Percentiles rank a stretch among this genome's conserved stretches.
Conservation (phyloP, 64 coral and sea anemone species). For the Montipora efflorescens region DNA sequence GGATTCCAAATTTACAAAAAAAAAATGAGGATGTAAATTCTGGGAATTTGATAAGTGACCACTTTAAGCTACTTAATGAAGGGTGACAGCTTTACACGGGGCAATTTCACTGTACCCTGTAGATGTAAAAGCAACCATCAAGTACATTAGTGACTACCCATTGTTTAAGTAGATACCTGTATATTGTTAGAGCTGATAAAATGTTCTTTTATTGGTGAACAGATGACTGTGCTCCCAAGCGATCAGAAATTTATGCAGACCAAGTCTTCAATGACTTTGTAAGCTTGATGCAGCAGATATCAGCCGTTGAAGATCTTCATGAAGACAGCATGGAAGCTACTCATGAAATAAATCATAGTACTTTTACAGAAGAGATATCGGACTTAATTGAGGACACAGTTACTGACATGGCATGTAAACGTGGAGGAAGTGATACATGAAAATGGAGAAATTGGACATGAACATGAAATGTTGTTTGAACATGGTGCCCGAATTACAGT, state of each 20-base stretch:
- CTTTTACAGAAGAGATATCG: conserved; percentile 31
- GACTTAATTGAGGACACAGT: conserved; percentile 19
- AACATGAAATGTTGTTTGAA: conserved; percentile 47
- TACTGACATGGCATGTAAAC: background rate
- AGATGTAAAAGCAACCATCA: too few relatives aligned
- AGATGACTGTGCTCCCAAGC: background rate
- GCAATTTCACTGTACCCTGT: too few relatives aligned
- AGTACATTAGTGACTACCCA: too few relatives aligned
- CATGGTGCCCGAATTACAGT: conserved; percentile 46
- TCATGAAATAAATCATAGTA: background rate
- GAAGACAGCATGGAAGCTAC: background rate
- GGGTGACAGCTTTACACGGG: too few relatives aligned
- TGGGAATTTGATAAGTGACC: too few relatives aligned
- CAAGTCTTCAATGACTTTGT: conserved; percentile 9
- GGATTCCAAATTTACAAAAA: too few relatives aligned
- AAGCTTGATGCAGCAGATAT: conserved; percentile 1
- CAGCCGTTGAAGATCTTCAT: background rate
- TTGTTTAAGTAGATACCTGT: too few relatives aligned
- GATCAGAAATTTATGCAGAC: background rate
- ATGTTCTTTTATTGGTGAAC: background rate
- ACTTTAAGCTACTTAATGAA: too few relatives aligned
- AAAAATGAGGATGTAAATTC: too few relatives aligned
- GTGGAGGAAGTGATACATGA: background rate
- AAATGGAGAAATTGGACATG: background rate
- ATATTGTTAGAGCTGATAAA: too few relatives aligned